Percentiles rank a stretch among this genome's conserved stretches.
phyloP scores from a whole-genome alignment of 2,797 vertebrate species.

The Neosilurus hyrtlii region DNA sequence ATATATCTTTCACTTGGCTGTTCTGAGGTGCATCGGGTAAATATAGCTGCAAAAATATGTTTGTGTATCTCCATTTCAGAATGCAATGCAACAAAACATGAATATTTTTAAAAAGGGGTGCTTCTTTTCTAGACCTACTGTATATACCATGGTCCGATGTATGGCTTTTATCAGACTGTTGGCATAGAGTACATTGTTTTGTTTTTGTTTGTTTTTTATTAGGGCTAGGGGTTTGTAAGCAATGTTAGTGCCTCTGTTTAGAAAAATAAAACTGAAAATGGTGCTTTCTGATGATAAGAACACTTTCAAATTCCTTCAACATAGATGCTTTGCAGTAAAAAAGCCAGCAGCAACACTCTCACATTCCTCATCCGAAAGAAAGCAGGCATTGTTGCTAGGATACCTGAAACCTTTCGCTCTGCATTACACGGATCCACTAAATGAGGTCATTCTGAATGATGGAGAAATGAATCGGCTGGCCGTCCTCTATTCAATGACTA shows the following conservation, averaged over 20 bases:
- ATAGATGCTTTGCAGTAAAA: neutral
- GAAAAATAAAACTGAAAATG: neutral
- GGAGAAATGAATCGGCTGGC: conserved; percentile 1
- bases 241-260: neutral
- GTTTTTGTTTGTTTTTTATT: no score
- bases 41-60: no score
- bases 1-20: no score
- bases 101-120: no score
- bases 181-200: no score
- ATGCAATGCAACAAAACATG: no score
- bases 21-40: no score
- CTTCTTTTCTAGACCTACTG: no score
- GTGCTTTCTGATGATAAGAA: neutral
- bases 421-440: conserved; percentile 38
- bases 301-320: neutral
- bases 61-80: no score
- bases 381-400: conserved; percentile 63
- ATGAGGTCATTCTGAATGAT: conserved; percentile 51
- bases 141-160: no score
- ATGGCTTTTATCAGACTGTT: no score
- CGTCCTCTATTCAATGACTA: conserved; percentile 19
- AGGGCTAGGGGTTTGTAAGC: no score
- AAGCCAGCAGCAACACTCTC: neutral
- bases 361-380: conserved; percentile 37
- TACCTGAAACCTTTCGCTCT: conserved; percentile 50